Percentiles rank a stretch among this genome's conserved stretches.
Conservation (phyloP, 1,140 invertebrate species). For the Tribolium madens region DNA sequence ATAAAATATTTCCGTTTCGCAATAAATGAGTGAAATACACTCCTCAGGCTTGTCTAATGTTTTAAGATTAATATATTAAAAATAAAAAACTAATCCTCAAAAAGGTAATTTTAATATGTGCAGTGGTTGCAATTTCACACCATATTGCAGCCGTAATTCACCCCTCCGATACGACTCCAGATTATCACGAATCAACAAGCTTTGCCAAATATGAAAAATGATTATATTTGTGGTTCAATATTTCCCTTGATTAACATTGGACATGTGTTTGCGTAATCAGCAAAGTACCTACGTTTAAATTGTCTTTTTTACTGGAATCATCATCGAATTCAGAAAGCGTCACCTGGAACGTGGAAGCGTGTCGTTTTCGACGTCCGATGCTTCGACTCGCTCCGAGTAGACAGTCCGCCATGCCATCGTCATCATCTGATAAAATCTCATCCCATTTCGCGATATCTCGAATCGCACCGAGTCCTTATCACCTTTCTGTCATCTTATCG, state of each 20-base stretch:
- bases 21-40: too few relatives aligned
- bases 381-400: conserved; percentile 7
- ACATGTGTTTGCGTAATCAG: conserved; percentile 28
- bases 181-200: neutral
- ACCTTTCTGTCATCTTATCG: conserved; percentile 50
- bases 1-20: too few relatives aligned
- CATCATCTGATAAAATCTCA: conserved; percentile 53
- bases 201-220: neutral
- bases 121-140: neutral
- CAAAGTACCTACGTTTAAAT: neutral
- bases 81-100: too few relatives aligned
- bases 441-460: conserved; percentile 55
- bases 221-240: conserved; percentile 28
- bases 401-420: conserved; percentile 44
- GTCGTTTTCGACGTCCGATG: conserved; percentile 4
- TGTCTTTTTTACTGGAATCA: neutral
- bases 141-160: neutral
- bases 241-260: conserved; percentile 12
- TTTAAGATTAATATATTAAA: too few relatives aligned
- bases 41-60: too few relatives aligned
- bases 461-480: conserved; percentile 52
- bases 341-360: conserved; percentile 9
- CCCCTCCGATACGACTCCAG: neutral
- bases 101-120: too few relatives aligned
- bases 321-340: conserved; percentile 10